Conservation (phyloP, 2,113 vertebrate species). For the Entelurus aequoreus region DNA sequence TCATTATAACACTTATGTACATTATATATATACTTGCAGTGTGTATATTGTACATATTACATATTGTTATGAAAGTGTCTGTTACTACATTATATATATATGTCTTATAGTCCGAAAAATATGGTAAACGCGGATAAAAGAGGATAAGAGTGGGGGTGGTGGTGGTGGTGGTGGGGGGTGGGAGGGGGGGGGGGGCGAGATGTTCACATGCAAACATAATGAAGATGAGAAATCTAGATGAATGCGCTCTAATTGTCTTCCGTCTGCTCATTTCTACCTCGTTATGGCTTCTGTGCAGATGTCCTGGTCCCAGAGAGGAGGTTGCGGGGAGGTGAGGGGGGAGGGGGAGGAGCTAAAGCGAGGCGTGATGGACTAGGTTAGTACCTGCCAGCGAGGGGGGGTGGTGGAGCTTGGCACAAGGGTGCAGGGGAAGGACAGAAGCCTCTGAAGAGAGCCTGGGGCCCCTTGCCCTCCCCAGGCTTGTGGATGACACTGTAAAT, state of each 20-base stretch:
- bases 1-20: no score
- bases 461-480: constrained; percentile 71
- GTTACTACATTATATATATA: no score
- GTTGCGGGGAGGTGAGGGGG: no score
- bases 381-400: constrained; percentile 77
- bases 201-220: constrained; percentile 48
- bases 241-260: neutral
- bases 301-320: constrained; percentile 13
- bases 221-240: constrained; percentile 1
- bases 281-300: constrained; percentile 10
- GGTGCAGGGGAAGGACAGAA: constrained; percentile 70
- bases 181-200: no score
- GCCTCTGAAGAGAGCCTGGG: constrained; percentile 74
- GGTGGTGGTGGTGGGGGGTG: constrained; percentile 8
- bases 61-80: no score
- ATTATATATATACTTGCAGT: no score
- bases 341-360: constrained; percentile 60
- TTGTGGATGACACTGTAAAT: constrained; percentile 82
- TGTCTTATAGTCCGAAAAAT: no score
- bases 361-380: constrained; percentile 69
- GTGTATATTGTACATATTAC: no score
- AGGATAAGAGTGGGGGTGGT: no score
- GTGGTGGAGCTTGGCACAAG: constrained; percentile 72
- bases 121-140: no score
- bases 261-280: constrained; percentile 4